phyloP scores from a whole-genome alignment of 2,797 vertebrate species.

The Melanogrammus aeglefinus region DNA sequence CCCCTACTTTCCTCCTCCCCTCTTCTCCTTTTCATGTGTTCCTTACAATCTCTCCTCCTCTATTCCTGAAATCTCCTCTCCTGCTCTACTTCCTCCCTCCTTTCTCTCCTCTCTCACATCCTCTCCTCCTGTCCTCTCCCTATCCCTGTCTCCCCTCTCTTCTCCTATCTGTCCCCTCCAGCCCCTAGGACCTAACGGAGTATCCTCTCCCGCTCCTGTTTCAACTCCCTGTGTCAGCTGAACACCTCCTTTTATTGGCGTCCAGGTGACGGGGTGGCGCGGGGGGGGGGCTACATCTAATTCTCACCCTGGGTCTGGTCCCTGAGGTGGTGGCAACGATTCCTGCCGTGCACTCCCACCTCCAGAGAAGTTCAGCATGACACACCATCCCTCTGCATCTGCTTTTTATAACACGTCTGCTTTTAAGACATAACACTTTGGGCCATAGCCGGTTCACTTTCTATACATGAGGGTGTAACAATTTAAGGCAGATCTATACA shows the following conservation, averaged over 20 bases:
- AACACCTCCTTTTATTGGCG: not conserved
- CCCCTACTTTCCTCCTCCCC: not conserved
- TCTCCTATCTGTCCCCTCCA: not conserved
- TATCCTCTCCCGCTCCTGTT: not conserved
- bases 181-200: not conserved
- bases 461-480: not conserved
- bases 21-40: too few species aligned
- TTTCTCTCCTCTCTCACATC: not conserved
- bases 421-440: not conserved
- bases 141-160: not conserved
- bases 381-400: not conserved
- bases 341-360: constrained; percentile 1
- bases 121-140: not conserved
- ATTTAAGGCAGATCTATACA: not conserved
- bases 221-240: not conserved
- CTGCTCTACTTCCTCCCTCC: too few species aligned
- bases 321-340: constrained; percentile 5
- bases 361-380: constrained; percentile 6
- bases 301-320: constrained; percentile 21
- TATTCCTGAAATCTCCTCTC: too few species aligned
- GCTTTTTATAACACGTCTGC: not conserved
- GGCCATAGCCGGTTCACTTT: not conserved
- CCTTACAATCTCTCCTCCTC: too few species aligned
- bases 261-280: not conserved
- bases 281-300: constrained; percentile 19